Evolutionary conservation across 2,797 vertebrate species (phyloP).

Genomic region (Scleropages formosus): DNA sequence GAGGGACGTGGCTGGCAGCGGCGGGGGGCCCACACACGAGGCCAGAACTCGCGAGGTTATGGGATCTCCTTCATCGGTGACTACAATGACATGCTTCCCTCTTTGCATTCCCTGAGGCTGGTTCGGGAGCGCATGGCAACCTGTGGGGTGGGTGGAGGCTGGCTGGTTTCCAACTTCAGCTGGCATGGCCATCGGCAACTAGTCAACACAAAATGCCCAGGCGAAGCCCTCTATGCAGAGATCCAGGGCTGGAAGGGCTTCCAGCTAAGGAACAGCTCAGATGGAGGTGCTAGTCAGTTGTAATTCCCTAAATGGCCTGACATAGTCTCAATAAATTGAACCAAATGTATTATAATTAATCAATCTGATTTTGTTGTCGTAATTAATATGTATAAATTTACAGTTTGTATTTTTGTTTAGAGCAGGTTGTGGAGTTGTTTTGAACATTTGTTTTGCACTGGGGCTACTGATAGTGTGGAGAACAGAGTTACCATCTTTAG

Average conservation of each 20-base stretch:
- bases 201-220: slow-evolving; percentile 72
- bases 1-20: slow-evolving; percentile 81
- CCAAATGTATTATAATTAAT: background rate
- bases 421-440: no score
- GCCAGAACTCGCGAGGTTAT: slow-evolving; percentile 77
- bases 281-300: background rate
- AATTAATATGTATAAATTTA: background rate
- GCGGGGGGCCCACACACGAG: slow-evolving; percentile 80
- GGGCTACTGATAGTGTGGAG: no score
- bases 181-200: slow-evolving; percentile 81
- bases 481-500: no score
- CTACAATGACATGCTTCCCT: slow-evolving; percentile 65
- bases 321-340: background rate
- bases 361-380: background rate
- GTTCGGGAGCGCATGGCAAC: slow-evolving; percentile 67
- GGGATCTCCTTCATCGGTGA: slow-evolving; percentile 81
- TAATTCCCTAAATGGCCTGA: background rate
- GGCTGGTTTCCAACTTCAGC: slow-evolving; percentile 59
- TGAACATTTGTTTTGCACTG: no score
- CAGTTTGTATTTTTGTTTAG: no score
- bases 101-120: slow-evolving; percentile 55
- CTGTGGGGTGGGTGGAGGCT: slow-evolving; percentile 62
- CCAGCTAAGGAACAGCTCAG: slow-evolving; percentile 41
- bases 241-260: slow-evolving; percentile 76
- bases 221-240: slow-evolving; percentile 71